Evolutionary conservation across 2,113 vertebrate species (phyloP).

Genomic region (Cavia porcellus): DNA sequence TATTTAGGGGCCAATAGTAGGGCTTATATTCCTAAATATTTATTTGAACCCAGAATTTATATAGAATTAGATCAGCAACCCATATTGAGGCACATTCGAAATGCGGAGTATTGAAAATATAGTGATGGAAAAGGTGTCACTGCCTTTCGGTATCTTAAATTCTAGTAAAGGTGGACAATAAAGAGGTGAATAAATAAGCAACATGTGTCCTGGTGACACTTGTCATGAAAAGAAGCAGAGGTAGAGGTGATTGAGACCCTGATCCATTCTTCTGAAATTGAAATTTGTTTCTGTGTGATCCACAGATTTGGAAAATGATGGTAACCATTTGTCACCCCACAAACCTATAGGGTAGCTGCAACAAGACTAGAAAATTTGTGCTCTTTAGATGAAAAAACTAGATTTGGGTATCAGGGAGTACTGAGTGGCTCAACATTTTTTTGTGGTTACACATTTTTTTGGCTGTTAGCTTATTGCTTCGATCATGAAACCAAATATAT

Average conservation of each 20-base stretch:
- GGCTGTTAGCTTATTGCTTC: neutral
- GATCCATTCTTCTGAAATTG: neutral
- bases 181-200: neutral
- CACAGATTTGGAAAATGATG: neutral
- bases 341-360: neutral
- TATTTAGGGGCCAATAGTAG: neutral
- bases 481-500: neutral
- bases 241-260: neutral
- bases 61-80: neutral
- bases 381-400: neutral
- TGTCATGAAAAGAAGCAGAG: neutral
- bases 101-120: neutral
- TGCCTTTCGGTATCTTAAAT: neutral
- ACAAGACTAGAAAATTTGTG: neutral
- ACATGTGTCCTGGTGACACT: neutral
- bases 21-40: neutral
- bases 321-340: neutral
- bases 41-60: neutral
- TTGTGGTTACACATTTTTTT: neutral
- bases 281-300: neutral
- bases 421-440: too few species aligned
- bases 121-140: neutral
- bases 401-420: neutral
- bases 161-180: neutral
- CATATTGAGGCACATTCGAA: neutral